phyloP scores from a whole-genome alignment of 23 tunicate species.

The Ascidia mentula region DNA sequence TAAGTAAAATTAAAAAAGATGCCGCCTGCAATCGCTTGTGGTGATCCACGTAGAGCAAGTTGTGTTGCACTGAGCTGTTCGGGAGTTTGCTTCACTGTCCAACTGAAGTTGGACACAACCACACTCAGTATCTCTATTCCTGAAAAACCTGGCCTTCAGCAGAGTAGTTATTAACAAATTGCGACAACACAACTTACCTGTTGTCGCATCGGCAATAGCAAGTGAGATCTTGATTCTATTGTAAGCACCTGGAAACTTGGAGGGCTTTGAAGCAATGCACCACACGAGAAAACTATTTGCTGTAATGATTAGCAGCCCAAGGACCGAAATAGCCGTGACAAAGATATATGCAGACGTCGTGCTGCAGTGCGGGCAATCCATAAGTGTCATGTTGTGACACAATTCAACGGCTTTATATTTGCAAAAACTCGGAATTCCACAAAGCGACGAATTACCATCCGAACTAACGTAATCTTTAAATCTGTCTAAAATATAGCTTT shows the following conservation, averaged over 20 bases:
- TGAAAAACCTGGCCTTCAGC: neutral
- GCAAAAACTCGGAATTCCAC: neutral
- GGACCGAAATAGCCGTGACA: neutral
- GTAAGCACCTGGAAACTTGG: neutral
- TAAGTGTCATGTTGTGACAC: neutral
- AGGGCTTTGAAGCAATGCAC: neutral
- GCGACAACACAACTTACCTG: neutral
- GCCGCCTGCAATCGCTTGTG: neutral
- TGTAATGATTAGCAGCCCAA: neutral
- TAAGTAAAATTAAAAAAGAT: neutral
- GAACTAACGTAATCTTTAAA: neutral
- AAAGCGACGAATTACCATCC: neutral
- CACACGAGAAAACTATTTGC: neutral
- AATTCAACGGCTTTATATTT: neutral
- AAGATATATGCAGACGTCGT: neutral
- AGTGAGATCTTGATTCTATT: neutral
- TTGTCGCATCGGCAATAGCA: neutral
- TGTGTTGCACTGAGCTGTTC: neutral
- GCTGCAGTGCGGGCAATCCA: neutral
- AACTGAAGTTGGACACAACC: slow-evolving; percentile 13
- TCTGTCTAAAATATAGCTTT: neutral
- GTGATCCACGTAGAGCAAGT: neutral
- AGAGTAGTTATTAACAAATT: neutral
- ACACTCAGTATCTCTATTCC: slow-evolving; percentile 8
- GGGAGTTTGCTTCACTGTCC: slow-evolving; percentile 16